Evolutionary conservation across 2,113 vertebrate genomes (phyloP).

Genomic region (Pteruthius melanotis): DNA sequence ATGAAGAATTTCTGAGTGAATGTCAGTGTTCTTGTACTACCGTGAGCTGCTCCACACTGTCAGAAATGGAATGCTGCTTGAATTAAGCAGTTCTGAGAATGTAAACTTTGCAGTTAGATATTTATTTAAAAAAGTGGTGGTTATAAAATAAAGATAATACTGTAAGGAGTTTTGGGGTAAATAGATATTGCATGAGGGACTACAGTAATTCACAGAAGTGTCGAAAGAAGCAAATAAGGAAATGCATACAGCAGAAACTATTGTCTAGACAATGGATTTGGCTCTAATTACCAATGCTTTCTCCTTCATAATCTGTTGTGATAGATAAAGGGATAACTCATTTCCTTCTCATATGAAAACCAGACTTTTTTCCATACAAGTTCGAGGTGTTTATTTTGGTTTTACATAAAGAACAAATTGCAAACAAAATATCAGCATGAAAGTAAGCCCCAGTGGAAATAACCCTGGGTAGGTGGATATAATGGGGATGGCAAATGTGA

Average conservation of each 20-base stretch:
- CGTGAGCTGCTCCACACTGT: not conserved
- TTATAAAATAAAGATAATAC: not conserved
- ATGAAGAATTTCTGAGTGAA: not conserved
- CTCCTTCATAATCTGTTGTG: constrained; percentile 10
- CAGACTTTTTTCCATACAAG: not conserved
- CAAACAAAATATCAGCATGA: not conserved
- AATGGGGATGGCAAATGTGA: not conserved
- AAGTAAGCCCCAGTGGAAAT: not conserved
- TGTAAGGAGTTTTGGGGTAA: not conserved
- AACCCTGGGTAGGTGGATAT: not conserved
- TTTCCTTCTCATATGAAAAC: constrained; percentile 19
- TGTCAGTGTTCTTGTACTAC: not conserved
- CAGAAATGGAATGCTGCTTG: not conserved
- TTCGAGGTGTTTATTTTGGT: constrained; percentile 10
- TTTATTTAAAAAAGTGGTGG: not conserved
- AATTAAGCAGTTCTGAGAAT: not conserved
- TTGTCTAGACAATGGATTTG: constrained; percentile 53
- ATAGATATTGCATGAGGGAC: not conserved
- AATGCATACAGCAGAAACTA: not conserved
- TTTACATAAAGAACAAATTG: constrained; percentile 3
- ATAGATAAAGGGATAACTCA: constrained; percentile 25
- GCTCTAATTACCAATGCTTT: constrained; percentile 1
- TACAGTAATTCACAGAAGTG: not conserved
- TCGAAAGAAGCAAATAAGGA: not conserved
- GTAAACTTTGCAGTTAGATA: not conserved